These are phyloP conservation scores for Xyliphius kryptos DNA, from an alignment of 2,113 vertebrate species.

Conservation along the genomic window DNA sequence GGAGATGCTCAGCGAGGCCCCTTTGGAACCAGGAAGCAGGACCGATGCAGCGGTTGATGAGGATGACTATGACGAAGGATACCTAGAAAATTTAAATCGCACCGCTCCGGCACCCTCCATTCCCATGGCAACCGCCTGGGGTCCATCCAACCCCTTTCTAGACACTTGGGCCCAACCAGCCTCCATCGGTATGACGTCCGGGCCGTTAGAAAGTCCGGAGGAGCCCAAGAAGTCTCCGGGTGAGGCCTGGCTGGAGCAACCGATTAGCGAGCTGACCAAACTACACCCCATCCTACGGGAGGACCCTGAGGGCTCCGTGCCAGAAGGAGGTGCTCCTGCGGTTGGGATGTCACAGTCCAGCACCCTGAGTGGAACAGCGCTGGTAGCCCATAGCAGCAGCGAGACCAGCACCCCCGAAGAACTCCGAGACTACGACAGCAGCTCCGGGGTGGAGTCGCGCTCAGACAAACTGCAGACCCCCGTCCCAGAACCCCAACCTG, in stretches of 20 bases:
- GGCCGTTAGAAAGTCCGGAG: conserved; percentile 52
- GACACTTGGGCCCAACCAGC: conserved; percentile 62
- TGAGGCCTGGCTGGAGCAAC: conserved; percentile 48
- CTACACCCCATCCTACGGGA: conserved; percentile 26
- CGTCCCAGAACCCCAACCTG: conserved; percentile 56
- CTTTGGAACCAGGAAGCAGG: conserved; percentile 52
- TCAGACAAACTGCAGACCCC: conserved; percentile 69
- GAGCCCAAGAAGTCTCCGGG: conserved; percentile 56
- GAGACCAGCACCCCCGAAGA: conserved; percentile 85
- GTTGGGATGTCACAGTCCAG: conserved; percentile 65
- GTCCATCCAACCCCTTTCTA: conserved; percentile 56
- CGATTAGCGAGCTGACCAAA: conserved; percentile 18
- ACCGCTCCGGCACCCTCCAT: conserved; percentile 33
- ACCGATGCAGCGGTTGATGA: conserved; percentile 56
- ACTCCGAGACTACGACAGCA: conserved; percentile 79
- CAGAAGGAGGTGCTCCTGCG: conserved; percentile 40
- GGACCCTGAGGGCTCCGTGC: conserved; percentile 24
- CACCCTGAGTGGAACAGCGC: conserved; percentile 69
- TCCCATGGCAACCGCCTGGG: conserved; percentile 51
- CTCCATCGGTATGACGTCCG: conserved; percentile 48
- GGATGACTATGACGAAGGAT: conserved; percentile 54
- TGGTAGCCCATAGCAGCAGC: conserved; percentile 75
- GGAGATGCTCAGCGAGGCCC: conserved; percentile 66
- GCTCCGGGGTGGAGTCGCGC: conserved; percentile 73
- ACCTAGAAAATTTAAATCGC: conserved; percentile 56